Conservation (phyloP, 1,140 invertebrate species). For the Hyposmocoma kahamanoa region DNA sequence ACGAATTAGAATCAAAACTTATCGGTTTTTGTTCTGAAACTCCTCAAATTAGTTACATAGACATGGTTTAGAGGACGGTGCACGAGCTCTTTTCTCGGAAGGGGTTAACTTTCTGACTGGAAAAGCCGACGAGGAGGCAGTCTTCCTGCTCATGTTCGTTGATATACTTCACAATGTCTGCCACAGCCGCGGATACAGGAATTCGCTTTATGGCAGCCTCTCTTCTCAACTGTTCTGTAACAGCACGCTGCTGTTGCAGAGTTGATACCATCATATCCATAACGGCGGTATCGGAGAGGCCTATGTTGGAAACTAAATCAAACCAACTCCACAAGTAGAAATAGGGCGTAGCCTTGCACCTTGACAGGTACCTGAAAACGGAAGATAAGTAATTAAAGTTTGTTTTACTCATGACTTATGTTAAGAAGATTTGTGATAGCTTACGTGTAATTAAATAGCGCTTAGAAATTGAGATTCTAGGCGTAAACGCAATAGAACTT, state of each 20-base stretch:
- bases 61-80: conserved; percentile 88
- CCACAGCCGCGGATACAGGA: conserved; percentile 89
- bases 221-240: conserved; percentile 94
- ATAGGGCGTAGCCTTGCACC: conserved; percentile 56
- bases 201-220: conserved; percentile 94
- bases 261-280: conserved; percentile 94
- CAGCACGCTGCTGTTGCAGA: conserved; percentile 91
- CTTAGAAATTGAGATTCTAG: too few relatives aligned
- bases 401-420: too few relatives aligned
- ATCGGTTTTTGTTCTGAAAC: too few relatives aligned
- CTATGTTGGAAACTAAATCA: conserved; percentile 75
- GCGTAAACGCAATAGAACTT: too few relatives aligned
- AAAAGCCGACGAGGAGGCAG: conserved; percentile 95
- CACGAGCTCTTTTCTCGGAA: conserved; percentile 98
- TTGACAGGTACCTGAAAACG: too few relatives aligned
- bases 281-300: conserved; percentile 87
- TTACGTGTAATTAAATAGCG: too few relatives aligned
- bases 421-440: too few relatives aligned
- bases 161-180: conserved; percentile 95
- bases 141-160: conserved; percentile 95
- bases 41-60: too few relatives aligned
- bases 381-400: too few relatives aligned
- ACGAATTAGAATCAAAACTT: too few relatives aligned
- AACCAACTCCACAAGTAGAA: conserved; percentile 33
- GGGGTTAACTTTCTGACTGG: conserved; percentile 96